Evolutionary conservation across 2,797 vertebrate genomes (phyloP).

Genomic region (Acrocephalus scirpaceus): DNA sequence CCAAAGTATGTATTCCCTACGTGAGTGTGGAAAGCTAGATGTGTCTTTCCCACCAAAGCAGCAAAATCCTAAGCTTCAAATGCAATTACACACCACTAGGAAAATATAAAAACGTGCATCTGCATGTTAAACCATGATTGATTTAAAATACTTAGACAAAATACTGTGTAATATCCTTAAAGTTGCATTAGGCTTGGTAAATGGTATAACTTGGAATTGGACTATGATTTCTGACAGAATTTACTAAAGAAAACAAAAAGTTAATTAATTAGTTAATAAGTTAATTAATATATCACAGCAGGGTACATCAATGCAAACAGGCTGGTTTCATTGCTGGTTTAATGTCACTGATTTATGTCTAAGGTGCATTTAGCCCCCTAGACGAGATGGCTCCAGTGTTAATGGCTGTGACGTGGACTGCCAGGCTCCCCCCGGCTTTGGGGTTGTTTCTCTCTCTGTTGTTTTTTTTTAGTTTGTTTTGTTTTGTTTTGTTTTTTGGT

Average conservation of each 20-base stretch:
- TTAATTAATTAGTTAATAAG: too few species aligned
- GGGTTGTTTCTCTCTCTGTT: not conserved
- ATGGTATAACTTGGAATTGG: not conserved
- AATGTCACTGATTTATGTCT: not conserved
- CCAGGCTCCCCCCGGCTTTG: fast-evolving
- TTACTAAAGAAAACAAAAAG: not conserved
- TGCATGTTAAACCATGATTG: not conserved
- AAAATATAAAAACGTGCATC: not conserved
- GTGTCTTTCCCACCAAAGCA: slow-evolving; percentile 11
- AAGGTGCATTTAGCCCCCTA: not conserved
- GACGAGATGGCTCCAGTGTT: not conserved
- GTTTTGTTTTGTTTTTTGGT: not conserved
- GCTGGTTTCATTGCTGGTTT: not conserved
- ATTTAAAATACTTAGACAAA: not conserved
- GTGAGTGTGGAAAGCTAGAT: not conserved
- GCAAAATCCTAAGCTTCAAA: not conserved
- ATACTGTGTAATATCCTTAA: not conserved
- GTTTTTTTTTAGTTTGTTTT: too few species aligned
- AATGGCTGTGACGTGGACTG: fast-evolving
- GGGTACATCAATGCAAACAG: not conserved
- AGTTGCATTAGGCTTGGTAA: not conserved
- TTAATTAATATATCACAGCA: not conserved
- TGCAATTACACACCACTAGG: not conserved
- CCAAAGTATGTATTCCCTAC: slow-evolving; percentile 13
- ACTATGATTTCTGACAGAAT: not conserved